A percentile compares a stretch with the other conserved stretches of the same genome.
These are phyloP conservation scores for Epizoanthus ramosus DNA, from an alignment of 92 coral and sea anemone species.

Conservation along the genomic window DNA sequence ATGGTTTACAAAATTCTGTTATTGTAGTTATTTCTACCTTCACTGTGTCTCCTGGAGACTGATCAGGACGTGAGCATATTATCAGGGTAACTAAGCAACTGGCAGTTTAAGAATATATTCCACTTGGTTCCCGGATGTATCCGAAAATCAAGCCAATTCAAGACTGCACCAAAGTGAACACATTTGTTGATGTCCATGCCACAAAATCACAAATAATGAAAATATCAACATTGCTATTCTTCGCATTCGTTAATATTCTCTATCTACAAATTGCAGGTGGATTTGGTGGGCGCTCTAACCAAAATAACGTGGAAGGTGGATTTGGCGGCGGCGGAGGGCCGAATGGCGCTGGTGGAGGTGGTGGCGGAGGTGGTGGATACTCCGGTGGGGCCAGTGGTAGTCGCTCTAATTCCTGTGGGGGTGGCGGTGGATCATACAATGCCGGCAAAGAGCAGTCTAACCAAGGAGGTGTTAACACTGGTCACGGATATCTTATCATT, in stretches of 20 bases:
- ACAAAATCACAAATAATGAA: background rate
- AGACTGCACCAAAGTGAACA: too few species aligned
- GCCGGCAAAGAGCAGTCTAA: constrained; percentile 73
- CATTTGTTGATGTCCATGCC: too few species aligned
- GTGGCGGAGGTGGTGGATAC: constrained; percentile 94
- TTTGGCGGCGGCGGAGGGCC: constrained; percentile 96
- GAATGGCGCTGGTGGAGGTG: constrained; percentile 94
- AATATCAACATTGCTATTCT: background rate
- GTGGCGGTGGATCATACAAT: constrained; percentile 89
- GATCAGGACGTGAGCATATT: background rate
- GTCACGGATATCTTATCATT: constrained; percentile 75
- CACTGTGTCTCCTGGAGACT: too few species aligned
- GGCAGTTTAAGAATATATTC: background rate
- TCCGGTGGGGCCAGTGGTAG: constrained; percentile 96
- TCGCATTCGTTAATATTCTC: background rate
- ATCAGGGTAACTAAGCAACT: background rate
- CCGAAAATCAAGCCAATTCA: too few species aligned
- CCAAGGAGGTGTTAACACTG: constrained; percentile 77
- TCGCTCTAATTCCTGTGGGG: constrained; percentile 94
- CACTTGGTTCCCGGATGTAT: too few species aligned
- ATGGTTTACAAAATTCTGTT: too few species aligned
- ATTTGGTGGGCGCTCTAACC: constrained; percentile 84
- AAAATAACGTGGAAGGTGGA: constrained; percentile 84
- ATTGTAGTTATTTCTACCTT: too few species aligned
- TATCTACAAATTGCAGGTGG: constrained; percentile 53